Evolutionary conservation across 2,888 invertebrate species (phyloP).

Genomic region (Drosophila demipolita): DNA sequence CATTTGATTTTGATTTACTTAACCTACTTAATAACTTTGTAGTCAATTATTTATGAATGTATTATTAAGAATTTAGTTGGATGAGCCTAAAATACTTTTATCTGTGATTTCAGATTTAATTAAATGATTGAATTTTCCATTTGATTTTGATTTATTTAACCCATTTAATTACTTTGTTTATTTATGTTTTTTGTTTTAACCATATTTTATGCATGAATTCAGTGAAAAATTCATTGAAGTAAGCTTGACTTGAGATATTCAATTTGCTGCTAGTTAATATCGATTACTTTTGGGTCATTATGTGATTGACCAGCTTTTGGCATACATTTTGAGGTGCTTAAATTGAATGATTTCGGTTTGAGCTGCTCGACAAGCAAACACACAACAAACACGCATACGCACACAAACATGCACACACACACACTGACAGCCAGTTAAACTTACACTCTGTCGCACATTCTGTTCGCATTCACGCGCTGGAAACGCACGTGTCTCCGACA

Average conservation of each 20-base stretch:
- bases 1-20: background rate
- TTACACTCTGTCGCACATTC: slow-evolving; percentile 31
- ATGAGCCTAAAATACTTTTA: background rate
- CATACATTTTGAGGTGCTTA: slow-evolving; percentile 46
- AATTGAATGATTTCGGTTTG: slow-evolving; percentile 37
- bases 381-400: background rate
- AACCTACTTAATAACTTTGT: background rate
- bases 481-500: slow-evolving; percentile 63
- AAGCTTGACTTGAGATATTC: background rate
- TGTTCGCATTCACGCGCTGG: slow-evolving; percentile 55
- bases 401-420: slow-evolving; percentile 2
- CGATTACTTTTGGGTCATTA: slow-evolving; percentile 19
- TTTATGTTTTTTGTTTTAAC: background rate
- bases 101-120: background rate
- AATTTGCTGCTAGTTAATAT: slow-evolving; percentile 12
- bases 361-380: slow-evolving; percentile 11
- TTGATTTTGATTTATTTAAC: background rate
- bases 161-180: no score
- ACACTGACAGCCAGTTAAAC: background rate
- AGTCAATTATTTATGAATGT: background rate
- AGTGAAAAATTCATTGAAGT: background rate
- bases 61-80: background rate
- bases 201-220: background rate
- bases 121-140: background rate
- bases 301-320: slow-evolving; percentile 27